Conservation (phyloP, 2,797 vertebrate species). For the Tokudaia tokunoshimensis region DNA sequence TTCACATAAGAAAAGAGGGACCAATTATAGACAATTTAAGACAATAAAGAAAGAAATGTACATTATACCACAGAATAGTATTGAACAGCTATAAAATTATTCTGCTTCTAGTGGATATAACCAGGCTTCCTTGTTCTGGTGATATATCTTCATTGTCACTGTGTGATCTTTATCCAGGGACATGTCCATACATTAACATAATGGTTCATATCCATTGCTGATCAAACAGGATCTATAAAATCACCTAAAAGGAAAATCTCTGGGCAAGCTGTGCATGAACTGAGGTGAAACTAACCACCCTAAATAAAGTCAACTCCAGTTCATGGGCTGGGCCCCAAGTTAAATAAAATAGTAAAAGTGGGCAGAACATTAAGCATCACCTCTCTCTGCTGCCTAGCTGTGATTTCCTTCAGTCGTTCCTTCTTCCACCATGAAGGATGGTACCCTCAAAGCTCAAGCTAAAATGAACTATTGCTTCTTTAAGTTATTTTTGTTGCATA, state of each 20-base stretch:
- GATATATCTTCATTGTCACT: neutral
- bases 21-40: constrained; percentile 26
- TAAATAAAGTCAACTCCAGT: neutral
- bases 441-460: neutral
- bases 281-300: neutral
- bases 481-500: neutral
- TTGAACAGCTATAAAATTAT: neutral
- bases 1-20: constrained; percentile 38
- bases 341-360: neutral
- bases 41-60: neutral
- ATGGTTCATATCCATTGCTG: neutral
- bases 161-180: neutral
- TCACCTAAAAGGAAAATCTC: neutral
- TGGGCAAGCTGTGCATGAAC: neutral
- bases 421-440: neutral
- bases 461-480: neutral
- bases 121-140: neutral
- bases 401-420: neutral
- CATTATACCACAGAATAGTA: neutral
- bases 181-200: accelerated
- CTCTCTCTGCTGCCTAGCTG: neutral
- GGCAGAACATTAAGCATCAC: too few species aligned
- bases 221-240: neutral
- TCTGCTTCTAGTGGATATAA: neutral
- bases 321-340: neutral